Conservation (phyloP, 2,113 vertebrate species). For the Melozone crissalis region DNA sequence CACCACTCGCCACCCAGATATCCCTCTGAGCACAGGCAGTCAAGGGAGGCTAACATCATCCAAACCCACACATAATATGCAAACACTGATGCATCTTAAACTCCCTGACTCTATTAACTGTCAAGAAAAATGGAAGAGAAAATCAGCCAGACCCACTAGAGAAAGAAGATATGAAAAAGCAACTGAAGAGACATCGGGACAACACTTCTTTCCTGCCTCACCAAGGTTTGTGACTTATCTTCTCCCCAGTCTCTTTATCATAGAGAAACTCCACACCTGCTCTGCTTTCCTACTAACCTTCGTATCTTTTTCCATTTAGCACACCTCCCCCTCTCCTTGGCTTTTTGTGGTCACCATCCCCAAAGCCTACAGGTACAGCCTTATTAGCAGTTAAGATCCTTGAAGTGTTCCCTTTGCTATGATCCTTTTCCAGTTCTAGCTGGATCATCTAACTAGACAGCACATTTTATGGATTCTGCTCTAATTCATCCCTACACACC, state of each 20-base stretch:
- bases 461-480: neutral
- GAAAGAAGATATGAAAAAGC: neutral
- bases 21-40: constrained; percentile 12
- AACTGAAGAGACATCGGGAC: neutral
- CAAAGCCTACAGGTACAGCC: neutral
- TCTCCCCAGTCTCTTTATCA: neutral
- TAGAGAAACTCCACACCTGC: neutral
- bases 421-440: neutral
- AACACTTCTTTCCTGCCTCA: neutral
- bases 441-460: neutral
- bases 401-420: neutral
- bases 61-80: constrained; percentile 4
- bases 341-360: neutral
- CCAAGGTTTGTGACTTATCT: neutral
- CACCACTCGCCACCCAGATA: constrained; percentile 40
- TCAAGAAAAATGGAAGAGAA: neutral
- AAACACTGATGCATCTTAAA: neutral
- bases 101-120: neutral
- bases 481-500: neutral
- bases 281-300: neutral
- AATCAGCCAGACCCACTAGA: neutral
- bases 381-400: neutral
- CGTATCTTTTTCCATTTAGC: neutral
- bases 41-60: neutral
- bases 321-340: neutral